A percentile compares a stretch with the other conserved stretches of the same genome.
Evolutionary conservation across 2,797 vertebrate genomes (phyloP).

Genomic region (Kryptopterus vitreolus): DNA sequence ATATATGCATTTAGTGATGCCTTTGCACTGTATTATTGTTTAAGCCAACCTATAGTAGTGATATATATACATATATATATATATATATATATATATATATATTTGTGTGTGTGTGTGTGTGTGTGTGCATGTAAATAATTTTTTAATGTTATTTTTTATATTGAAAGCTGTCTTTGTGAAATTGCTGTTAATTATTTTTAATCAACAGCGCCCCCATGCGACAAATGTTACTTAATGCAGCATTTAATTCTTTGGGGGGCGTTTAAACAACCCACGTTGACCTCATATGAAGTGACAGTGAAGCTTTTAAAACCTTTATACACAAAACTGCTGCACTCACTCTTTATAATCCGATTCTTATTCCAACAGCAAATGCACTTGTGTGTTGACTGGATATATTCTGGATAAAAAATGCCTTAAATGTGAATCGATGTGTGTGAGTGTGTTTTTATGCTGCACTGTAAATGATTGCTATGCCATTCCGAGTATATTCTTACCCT

Average conservation of each 20-base stretch:
- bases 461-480: not conserved
- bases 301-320: not conserved
- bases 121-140: no score
- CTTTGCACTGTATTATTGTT: not conserved
- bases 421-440: no score
- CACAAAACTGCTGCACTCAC: not conserved
- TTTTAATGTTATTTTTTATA: no score
- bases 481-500: not conserved
- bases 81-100: no score
- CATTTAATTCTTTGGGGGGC: not conserved
- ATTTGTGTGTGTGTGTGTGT: no score
- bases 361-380: not conserved
- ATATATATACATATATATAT: no score
- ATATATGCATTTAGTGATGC: not conserved
- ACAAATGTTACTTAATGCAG: not conserved
- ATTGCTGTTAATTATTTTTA: not conserved
- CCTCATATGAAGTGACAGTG: not conserved
- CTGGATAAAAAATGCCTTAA: not conserved
- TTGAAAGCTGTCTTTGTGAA: not conserved
- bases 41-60: not conserved
- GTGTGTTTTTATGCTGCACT: not conserved
- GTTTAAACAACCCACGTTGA: not conserved
- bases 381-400: not conserved
- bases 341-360: not conserved
- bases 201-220: constrained; percentile 36